Evolutionary conservation across 2,888 invertebrate genomes (phyloP), one percentile per base, ranked within the genome.

Genomic region (Patella ulyssiponensis): DNA sequence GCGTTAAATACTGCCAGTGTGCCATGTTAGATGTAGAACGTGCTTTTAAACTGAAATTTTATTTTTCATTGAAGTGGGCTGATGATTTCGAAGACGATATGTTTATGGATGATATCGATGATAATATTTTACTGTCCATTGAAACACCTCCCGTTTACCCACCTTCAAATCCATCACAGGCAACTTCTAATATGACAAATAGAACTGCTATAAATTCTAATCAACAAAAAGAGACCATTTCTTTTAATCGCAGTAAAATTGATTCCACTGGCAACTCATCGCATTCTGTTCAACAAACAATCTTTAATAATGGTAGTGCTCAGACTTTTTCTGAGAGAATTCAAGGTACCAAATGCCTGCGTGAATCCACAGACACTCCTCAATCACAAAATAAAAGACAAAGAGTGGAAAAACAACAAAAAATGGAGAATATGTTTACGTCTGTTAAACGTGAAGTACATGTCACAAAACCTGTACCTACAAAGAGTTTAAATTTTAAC

Each of bases 41-140:
- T 64, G 33, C 7, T 64, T 23, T 74, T 58, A 17, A n/a, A 17
- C 20, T 69, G 12, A n/a, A 17, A 11, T 14, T 52, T 71, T 51
- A n/a, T 52, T 51, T 20, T 71, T 52, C 64, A n/a, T 79, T 79
- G 44, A 74, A 85, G 85, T 85, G 80, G 81, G 83, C 78, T 27
- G 84, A 84, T 27, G 84, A 82, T 54, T 73, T 83, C 44, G 81
- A 80, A 15, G 77, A 80, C 20, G 82, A 84, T 75, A 79, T 52
- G 17, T 76, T 84, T 3, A 77, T 85, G 76, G 83, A 85, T 71
- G 84, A 85, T 23, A 81, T 81, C 76, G 86, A 84, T 75, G 84
- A 83, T 54, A 80, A 80, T 15, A 4, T 73, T 27, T 23, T 72
- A 9, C 77, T 64, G 20, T 56, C 77, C 12, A 23, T 75, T 54